Percentiles rank a stretch among this genome's conserved stretches.
Evolutionary conservation across 1,140 invertebrate genomes (phyloP).

Genomic region (Lethocerus indicus): DNA sequence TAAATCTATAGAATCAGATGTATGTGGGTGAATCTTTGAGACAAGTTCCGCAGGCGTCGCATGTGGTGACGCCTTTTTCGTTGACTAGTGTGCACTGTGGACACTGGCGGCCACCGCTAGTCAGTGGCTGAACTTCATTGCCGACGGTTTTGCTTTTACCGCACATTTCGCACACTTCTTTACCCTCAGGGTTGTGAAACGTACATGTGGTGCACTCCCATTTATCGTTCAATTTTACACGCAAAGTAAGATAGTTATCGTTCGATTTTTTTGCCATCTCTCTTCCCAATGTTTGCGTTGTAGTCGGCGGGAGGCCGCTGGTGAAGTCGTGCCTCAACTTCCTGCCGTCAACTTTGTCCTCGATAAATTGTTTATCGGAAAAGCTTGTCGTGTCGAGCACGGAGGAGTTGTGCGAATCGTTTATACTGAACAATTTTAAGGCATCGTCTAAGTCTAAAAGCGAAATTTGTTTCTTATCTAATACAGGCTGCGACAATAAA

Average conservation of each 20-base stretch:
- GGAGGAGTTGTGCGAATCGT: conserved; percentile 9
- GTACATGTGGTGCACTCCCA: conserved; percentile 60
- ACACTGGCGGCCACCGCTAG: conserved; percentile 57
- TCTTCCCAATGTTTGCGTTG: conserved; percentile 1
- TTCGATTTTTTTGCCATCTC: not conserved
- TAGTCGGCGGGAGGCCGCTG: not conserved
- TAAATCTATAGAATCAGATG: conserved; percentile 36
- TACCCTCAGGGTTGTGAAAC: conserved; percentile 36
- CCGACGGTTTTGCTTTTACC: conserved; percentile 40
- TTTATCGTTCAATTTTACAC: conserved; percentile 19
- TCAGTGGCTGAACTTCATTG: conserved; percentile 42
- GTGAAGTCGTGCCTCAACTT: not conserved
- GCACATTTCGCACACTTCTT: conserved; percentile 60
- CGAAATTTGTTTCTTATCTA: not conserved
- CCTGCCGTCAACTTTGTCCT: not conserved
- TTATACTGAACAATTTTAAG: conserved; percentile 2
- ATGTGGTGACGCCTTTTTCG: conserved; percentile 39
- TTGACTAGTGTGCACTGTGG: conserved; percentile 66
- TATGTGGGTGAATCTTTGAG: conserved; percentile 62
- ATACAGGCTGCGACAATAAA: not conserved
- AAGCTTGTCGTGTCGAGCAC: no score
- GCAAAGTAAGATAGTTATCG: not conserved
- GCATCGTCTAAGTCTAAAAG: not conserved
- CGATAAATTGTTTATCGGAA: conserved; percentile 1
- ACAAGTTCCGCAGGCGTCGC: conserved; percentile 47